phyloP scores from a whole-genome alignment of 2,888 invertebrate genomes.

The Pogonocherus hispidulus region DNA sequence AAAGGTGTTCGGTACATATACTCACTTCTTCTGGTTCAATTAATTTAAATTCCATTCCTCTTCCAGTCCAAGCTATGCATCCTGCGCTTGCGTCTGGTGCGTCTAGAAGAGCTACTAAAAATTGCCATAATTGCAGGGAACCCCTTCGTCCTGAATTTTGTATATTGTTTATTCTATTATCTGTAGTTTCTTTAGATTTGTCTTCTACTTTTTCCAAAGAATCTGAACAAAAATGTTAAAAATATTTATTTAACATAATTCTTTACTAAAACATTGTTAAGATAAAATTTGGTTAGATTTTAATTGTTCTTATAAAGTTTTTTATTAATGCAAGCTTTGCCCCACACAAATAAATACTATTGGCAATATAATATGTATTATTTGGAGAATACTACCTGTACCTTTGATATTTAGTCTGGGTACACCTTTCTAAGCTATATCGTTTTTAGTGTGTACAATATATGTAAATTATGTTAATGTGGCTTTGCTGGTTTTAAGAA shows the following conservation, averaged over 20 bases:
- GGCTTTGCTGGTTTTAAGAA: no score
- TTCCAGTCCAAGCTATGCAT: slow-evolving; percentile 95
- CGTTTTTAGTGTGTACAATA: no score
- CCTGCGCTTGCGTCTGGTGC: slow-evolving; percentile 79
- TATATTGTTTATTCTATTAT: slow-evolving; percentile 51
- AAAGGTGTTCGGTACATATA: no score
- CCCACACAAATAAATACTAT: no score
- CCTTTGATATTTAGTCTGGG: no score
- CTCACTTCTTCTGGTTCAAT: slow-evolving; percentile 93
- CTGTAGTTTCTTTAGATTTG: slow-evolving; percentile 53
- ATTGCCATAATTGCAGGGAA: slow-evolving; percentile 95
- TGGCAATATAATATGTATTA: no score
- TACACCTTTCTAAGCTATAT: no score
- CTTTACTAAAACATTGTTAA: background rate
- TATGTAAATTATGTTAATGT: no score
- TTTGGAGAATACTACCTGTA: no score
- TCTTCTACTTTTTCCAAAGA: slow-evolving; percentile 54
- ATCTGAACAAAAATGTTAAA: slow-evolving; percentile 38
- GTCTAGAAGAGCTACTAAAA: slow-evolving; percentile 86
- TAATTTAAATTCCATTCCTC: slow-evolving; percentile 95
- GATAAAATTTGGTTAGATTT: no score
- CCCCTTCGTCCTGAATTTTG: slow-evolving; percentile 75
- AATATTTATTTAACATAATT: background rate
- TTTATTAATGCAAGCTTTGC: no score
- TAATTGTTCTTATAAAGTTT: no score